A percentile compares a stretch with the other conserved stretches of the same genome.
Conservation (phyloP, 2,888 invertebrate genomes). For the Athalia cordata region DNA sequence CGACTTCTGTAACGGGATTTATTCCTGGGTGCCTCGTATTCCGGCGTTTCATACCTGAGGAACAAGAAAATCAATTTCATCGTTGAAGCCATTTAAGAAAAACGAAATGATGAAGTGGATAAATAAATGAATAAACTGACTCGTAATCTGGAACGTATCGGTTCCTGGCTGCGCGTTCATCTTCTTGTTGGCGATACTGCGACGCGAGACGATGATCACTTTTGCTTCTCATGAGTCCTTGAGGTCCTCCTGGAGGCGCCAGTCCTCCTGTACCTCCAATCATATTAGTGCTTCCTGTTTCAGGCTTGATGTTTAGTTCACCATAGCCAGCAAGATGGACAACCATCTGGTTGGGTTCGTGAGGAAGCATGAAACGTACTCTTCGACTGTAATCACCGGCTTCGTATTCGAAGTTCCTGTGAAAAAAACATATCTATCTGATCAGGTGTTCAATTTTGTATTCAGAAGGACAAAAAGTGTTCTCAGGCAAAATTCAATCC, state of each 20-base stretch:
- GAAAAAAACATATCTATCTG: slow-evolving; percentile 26
- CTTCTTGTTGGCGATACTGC: slow-evolving; percentile 92
- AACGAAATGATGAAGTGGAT: not conserved
- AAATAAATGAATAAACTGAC: slow-evolving; percentile 58
- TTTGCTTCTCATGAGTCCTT: slow-evolving; percentile 92
- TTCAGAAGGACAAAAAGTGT: not conserved
- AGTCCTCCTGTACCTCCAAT: slow-evolving; percentile 75
- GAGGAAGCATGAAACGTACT: slow-evolving; percentile 90
- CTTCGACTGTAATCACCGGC: slow-evolving; percentile 91
- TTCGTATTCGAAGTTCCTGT: slow-evolving; percentile 93
- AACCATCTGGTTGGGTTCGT: slow-evolving; percentile 93
- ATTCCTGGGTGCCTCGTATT: slow-evolving; percentile 70
- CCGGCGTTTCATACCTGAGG: slow-evolving; percentile 68
- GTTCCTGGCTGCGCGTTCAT: slow-evolving; percentile 73
- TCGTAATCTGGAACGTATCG: slow-evolving; percentile 72
- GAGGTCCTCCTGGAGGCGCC: slow-evolving; percentile 79
- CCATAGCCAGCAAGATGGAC: slow-evolving; percentile 92
- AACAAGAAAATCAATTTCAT: slow-evolving; percentile 8
- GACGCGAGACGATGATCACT: slow-evolving; percentile 93
- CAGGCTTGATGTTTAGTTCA: slow-evolving; percentile 88
- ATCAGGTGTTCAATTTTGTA: not conserved
- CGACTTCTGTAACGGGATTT: slow-evolving; percentile 71
- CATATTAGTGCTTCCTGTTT: slow-evolving; percentile 71
- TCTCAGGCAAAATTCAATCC: not conserved
- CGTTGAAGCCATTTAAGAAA: not conserved